Percentiles rank a stretch among this genome's conserved stretches.
These are phyloP conservation scores for Rhysida immarginata DNA, from an alignment of 1,140 invertebrate species.

Conservation along the genomic window DNA sequence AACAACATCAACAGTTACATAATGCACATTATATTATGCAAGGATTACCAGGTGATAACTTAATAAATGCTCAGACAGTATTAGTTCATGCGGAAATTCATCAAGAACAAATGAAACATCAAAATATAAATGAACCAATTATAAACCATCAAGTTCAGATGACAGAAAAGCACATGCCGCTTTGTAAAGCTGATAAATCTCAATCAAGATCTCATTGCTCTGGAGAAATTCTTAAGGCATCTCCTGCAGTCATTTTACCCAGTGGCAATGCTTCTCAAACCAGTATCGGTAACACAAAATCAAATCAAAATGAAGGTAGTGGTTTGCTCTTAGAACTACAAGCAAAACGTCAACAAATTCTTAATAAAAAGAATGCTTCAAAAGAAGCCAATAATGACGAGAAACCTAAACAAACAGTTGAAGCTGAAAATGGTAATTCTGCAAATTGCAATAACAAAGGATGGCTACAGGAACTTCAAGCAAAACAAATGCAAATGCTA, in stretches of 20 bases:
- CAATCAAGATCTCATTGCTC: background rate
- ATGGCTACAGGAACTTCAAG: conserved; percentile 61
- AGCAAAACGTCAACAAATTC: conserved; percentile 53
- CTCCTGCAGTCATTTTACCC: too few relatives aligned
- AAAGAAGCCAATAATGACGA: background rate
- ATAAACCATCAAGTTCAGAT: too few relatives aligned
- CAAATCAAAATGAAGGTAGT: conserved; percentile 25
- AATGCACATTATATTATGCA: conserved; percentile 3
- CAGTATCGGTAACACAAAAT: too few relatives aligned
- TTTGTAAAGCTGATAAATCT: background rate
- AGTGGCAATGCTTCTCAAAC: too few relatives aligned
- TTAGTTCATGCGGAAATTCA: too few relatives aligned
- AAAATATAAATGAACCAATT: too few relatives aligned
- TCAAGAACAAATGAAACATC: too few relatives aligned
- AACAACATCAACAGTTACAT: conserved; percentile 11
- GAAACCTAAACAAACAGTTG: conserved; percentile 3
- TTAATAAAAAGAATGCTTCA: conserved; percentile 20
- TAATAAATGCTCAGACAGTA: too few relatives aligned
- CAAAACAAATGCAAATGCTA: conserved; percentile 21
- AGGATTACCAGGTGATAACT: too few relatives aligned
- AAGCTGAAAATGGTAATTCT: background rate
- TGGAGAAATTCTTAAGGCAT: background rate
- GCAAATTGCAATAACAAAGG: conserved; percentile 37
- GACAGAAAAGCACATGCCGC: background rate
- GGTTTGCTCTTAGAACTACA: conserved; percentile 54